Evolutionary conservation across 2,113 vertebrate genomes (phyloP).

Genomic region (Serinus canaria): DNA sequence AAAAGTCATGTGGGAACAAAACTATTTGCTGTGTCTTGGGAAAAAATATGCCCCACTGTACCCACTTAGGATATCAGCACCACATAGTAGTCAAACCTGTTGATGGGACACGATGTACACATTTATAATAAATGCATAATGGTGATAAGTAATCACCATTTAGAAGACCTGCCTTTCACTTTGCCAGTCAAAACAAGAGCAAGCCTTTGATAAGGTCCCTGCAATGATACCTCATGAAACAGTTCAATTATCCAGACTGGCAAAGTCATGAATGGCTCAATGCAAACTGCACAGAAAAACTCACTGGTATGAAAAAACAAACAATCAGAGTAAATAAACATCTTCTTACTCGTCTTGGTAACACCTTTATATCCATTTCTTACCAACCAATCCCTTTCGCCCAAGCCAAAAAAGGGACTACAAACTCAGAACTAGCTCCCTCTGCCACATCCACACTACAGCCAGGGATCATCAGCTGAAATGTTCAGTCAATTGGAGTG

Average conservation of each 20-base stretch:
- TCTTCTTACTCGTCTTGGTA: neutral
- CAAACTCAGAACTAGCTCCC: neutral
- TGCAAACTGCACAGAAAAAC: neutral
- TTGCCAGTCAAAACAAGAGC: neutral
- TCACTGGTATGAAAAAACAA: neutral
- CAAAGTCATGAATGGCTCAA: neutral
- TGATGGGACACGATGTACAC: neutral
- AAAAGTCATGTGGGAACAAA: neutral
- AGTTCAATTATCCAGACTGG: neutral
- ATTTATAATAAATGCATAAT: neutral
- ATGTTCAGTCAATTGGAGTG: neutral
- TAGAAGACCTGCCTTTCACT: neutral
- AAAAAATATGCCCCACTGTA: neutral
- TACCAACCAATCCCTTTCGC: neutral
- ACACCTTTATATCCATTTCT: neutral
- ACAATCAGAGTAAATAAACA: neutral
- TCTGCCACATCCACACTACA: neutral
- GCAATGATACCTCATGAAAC: neutral
- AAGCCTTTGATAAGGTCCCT: neutral
- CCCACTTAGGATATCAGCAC: neutral
- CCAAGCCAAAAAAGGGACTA: neutral
- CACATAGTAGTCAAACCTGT: neutral
- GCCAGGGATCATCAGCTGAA: neutral
- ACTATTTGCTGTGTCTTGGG: neutral
- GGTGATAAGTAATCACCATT: neutral